Percentiles rank a stretch among this genome's conserved stretches.
Conservation (phyloP, 1,140 invertebrate species). For the Venturia canescens region DNA sequence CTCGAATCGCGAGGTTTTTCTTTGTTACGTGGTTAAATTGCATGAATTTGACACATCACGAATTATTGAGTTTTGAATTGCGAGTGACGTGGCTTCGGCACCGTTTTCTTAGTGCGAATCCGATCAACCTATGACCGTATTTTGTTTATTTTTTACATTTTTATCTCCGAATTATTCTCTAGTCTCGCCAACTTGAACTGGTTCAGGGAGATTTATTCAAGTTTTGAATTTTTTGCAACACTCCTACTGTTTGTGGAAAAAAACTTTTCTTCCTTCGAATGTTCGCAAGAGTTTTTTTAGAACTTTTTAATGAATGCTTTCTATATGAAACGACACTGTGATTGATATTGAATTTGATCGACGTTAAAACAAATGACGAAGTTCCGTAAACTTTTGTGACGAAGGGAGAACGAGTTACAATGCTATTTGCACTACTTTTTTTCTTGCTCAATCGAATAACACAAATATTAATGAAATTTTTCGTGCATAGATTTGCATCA, state of each 20-base stretch:
- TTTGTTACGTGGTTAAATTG: not conserved
- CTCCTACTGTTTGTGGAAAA: slow-evolving; percentile 53
- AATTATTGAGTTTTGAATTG: too few species aligned
- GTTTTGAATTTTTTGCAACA: slow-evolving; percentile 49
- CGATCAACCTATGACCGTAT: not conserved
- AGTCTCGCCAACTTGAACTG: slow-evolving; percentile 58
- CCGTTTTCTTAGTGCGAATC: too few species aligned
- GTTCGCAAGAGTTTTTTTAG: not conserved
- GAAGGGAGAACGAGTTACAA: slow-evolving; percentile 60
- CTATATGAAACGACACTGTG: not conserved
- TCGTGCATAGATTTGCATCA: slow-evolving; percentile 83
- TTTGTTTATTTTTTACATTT: slow-evolving; percentile 39
- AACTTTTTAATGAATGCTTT: too few species aligned
- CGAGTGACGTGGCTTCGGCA: too few species aligned
- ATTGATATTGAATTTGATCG: not conserved
- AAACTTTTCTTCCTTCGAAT: slow-evolving; percentile 49
- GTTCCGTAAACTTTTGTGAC: not conserved
- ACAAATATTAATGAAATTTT: slow-evolving; percentile 23
- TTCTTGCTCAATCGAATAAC: not conserved
- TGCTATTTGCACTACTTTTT: slow-evolving; percentile 42
- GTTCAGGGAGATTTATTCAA: slow-evolving; percentile 42
- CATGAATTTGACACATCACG: not conserved
- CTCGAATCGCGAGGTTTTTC: not conserved
- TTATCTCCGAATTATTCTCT: slow-evolving; percentile 49
- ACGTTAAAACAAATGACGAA: not conserved